Base-by-base conservation (phyloP, 1,140 invertebrate genomes). In the Wiebesia pumilae region DNA sequence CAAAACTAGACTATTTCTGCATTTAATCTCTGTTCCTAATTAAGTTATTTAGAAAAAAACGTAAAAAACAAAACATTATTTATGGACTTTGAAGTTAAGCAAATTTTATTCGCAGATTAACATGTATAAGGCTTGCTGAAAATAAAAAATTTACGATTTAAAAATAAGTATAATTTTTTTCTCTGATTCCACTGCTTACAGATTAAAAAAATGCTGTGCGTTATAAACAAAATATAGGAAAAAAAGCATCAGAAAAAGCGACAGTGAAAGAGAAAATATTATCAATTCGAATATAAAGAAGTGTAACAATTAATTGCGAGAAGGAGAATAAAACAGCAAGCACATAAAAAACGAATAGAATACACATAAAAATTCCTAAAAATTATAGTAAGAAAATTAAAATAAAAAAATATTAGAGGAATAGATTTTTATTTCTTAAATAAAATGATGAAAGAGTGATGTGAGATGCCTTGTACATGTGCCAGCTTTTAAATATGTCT, bases 391-490 rank as follows among this genome's bases (percentile, higher is more conserved):
- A 88, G 67, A 35, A 82, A 84, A 86, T 67, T 88, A 84, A 87
- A 88, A 86, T 84, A 85, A 82, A 83, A 88, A 81, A 16, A 67
- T 79, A 67, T 87, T 80, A 81, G 85, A 88, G 81, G 83, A 89
- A 88, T 80, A 89, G 83, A 88, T 87, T 86, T 86, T 88, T 51
- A 51, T 88, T 88, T 88, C 65, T 82, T 86, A 58, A 88, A 86
- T 86, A 88, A 89, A 89, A 83, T 71, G 88, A 90, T 88, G 88
- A 86, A 88, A 91, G 90, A 78, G 90, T 91, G 89, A 92, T 90
- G 90, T 91, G 89, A 90, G 89, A 92, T 92, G 92, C 91, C 91
- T 93, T 93, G 90, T 92, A 91, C 89, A 92, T 90, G 90, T 92
- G 92, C 92, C 91, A 92, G 92, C n/a, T 88, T 91, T 90, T 91